Percentiles rank a stretch among this genome's conserved stretches.
phyloP scores from a whole-genome alignment of 2,888 invertebrate genomes.

The Pogonocherus hispidulus region DNA sequence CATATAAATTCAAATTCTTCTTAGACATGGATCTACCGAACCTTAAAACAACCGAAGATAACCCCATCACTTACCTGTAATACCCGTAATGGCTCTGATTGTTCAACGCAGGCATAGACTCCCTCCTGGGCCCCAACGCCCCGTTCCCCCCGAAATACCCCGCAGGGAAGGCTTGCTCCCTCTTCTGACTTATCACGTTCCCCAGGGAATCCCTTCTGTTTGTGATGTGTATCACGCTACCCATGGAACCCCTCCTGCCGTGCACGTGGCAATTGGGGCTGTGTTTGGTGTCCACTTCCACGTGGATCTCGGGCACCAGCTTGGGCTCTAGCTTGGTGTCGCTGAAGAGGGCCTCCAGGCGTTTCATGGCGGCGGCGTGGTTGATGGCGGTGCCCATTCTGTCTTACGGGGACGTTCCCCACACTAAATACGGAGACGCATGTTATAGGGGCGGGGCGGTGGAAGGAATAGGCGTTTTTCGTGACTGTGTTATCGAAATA shows the following conservation, averaged over 20 bases:
- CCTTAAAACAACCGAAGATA: background rate
- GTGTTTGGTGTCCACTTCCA: constrained; percentile 72
- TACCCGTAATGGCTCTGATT: constrained; percentile 61
- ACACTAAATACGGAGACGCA: background rate
- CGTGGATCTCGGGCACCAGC: constrained; percentile 57
- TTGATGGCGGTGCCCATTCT: constrained; percentile 70
- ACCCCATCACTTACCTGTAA: constrained; percentile 38
- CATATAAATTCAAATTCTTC: too few relatives aligned
- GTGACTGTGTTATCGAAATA: constrained; percentile 10
- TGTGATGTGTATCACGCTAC: constrained; percentile 69
- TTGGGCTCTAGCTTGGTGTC: constrained; percentile 73
- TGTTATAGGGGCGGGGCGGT: background rate
- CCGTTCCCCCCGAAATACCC: constrained; percentile 65
- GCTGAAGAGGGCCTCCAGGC: constrained; percentile 81
- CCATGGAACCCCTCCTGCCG: constrained; percentile 74
- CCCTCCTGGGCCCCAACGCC: constrained; percentile 68
- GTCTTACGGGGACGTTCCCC: background rate
- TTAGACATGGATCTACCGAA: background rate
- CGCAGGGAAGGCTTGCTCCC: constrained; percentile 52
- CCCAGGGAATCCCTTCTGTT: constrained; percentile 75
- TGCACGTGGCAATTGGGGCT: constrained; percentile 82
- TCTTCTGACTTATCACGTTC: constrained; percentile 59
- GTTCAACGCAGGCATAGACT: constrained; percentile 68
- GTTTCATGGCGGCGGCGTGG: constrained; percentile 78
- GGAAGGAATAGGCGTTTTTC: background rate